Evolutionary conservation across 2,113 vertebrate genomes (phyloP).

Genomic region (Erpornis zantholeuca): DNA sequence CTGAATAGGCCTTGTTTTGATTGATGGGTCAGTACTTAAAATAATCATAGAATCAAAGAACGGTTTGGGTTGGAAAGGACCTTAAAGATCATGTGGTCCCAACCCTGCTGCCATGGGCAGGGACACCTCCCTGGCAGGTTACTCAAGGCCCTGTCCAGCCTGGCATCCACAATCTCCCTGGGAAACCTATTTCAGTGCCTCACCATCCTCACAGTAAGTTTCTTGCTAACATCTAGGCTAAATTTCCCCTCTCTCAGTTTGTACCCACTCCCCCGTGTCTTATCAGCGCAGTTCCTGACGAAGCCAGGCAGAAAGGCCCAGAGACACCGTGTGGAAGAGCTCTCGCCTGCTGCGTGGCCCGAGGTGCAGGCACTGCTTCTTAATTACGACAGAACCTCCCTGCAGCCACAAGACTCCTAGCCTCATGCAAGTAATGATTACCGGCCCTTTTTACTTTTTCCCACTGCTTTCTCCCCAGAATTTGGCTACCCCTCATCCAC

Average conservation of each 20-base stretch:
- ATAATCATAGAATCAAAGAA: neutral
- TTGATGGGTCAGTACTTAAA: neutral
- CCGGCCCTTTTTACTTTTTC: neutral
- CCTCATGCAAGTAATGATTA: rapidly evolving
- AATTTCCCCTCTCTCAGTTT: neutral
- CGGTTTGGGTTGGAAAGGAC: neutral
- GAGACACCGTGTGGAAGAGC: too few species aligned
- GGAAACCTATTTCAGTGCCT: neutral
- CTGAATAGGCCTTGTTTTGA: neutral
- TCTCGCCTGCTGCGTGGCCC: rapidly evolving
- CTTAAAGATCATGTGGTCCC: neutral
- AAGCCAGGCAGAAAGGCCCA: neutral
- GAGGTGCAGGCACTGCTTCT: too few species aligned
- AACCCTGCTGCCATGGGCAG: neutral
- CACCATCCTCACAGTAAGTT: neutral
- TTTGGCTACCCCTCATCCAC: neutral
- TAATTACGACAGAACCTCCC: neutral
- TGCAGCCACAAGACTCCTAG: rapidly evolving
- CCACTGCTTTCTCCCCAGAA: neutral
- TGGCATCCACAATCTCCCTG: neutral
- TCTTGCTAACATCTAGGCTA: neutral
- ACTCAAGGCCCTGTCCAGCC: neutral
- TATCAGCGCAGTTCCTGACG: rapidly evolving
- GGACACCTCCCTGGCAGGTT: neutral
- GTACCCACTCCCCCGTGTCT: neutral